phyloP scores from a whole-genome alignment of 2,888 invertebrate species.

The Odiellus spinosus region DNA sequence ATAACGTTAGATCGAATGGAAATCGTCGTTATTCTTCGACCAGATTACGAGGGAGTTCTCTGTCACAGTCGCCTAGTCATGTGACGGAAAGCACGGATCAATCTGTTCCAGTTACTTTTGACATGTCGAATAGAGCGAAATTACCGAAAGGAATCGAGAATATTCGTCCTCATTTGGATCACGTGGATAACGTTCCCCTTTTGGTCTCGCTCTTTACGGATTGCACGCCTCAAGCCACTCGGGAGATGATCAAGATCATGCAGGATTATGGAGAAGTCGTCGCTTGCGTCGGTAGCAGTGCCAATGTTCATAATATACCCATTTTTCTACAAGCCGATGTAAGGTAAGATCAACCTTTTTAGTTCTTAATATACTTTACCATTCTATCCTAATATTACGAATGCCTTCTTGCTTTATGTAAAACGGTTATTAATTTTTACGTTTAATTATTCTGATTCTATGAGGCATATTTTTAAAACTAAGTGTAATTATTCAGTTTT shows the following conservation, averaged over 20 bases:
- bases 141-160: slow-evolving; percentile 91
- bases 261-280: slow-evolving; percentile 92
- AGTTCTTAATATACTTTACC: not conserved
- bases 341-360: slow-evolving; percentile 30
- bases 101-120: slow-evolving; percentile 76
- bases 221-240: slow-evolving; percentile 77
- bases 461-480: no score
- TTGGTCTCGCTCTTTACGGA: slow-evolving; percentile 95
- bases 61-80: slow-evolving; percentile 40
- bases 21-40: no score
- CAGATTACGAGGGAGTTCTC: slow-evolving; percentile 5
- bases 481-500: no score
- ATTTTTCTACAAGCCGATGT: slow-evolving; percentile 89
- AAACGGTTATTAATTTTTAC: no score
- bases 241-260: slow-evolving; percentile 80
- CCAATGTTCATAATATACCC: slow-evolving; percentile 74
- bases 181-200: slow-evolving; percentile 92
- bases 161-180: slow-evolving; percentile 83
- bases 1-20: no score
- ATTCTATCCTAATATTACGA: no score
- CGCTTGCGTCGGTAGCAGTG: slow-evolving; percentile 79
- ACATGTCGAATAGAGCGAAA: slow-evolving; percentile 87
- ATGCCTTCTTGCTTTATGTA: no score
- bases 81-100: slow-evolving; percentile 79
- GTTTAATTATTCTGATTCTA: no score